Base-by-base conservation (phyloP, 2,888 invertebrate species). In the Drosophila atroscutellata region DNA sequence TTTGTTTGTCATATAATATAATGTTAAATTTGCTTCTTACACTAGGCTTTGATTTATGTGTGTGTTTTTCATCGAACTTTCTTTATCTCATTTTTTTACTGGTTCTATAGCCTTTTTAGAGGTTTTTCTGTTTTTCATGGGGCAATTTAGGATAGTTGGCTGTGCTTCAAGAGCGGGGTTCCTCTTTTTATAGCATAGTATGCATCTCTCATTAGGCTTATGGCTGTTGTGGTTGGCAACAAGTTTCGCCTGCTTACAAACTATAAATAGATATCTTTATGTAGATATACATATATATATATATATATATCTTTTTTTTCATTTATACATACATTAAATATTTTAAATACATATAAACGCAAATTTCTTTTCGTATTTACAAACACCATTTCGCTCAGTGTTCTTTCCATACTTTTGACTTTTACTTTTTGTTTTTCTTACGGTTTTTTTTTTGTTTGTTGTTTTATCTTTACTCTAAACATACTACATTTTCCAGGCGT, bases 341-440 rank as follows among this genome's bases (percentile, higher is more conserved):
- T 24, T 54, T 75, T 77, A 74, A 82, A 69, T 79, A 82, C 75
- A 79, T 52, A 70, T 79, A 79, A 78, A 79, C 72, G 81, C 77
- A 77, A 51, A 36, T 81, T 66, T 66, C 49, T 37, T 34, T 49
- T 37, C 26, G 47, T 76, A 76, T 80, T 75, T 75, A 76, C 76
- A 76, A 60, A 60, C 55, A 68, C 39, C 58, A 39, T 49, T 49
- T 36, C 42, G n/a, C 26, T 54, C 49, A 24, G 18, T 49, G 18
- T 71, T 24, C 42, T 42, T 13, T 74, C 47, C 56, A 32, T 18
- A 13, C 39, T 34, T 36, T 50, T 15, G 18, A 28, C 37, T 24
- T 37, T 66, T 55, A 36, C n/a, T 39, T 63, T 24, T 24, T 32
- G 32, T 32, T 39, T 26, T 45, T 45, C 13, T 37, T 61, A 13